Percentiles rank a stretch among this genome's conserved stretches.
Evolutionary conservation across 1,140 invertebrate genomes (phyloP).

Genomic region (Drosophila murphyi): DNA sequence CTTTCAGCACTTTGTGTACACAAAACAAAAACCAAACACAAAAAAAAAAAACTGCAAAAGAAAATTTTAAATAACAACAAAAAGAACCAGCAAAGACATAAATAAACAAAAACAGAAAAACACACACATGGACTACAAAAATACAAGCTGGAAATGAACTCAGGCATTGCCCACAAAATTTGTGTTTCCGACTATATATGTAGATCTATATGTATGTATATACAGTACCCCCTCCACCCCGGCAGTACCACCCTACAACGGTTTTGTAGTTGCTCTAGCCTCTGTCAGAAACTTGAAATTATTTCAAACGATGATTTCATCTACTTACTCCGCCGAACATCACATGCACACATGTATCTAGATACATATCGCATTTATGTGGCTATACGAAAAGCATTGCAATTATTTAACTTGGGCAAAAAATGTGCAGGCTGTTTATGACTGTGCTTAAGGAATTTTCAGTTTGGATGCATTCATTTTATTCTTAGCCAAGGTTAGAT

Average conservation of each 20-base stretch:
- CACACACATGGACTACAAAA: background rate
- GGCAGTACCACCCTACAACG: background rate
- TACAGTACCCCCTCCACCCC: conserved; percentile 3
- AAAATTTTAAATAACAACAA: conserved; percentile 72
- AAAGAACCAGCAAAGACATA: conserved; percentile 49
- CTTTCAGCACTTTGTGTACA: conserved; percentile 51
- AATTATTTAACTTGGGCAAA: conserved; percentile 36
- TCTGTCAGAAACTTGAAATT: conserved; percentile 63
- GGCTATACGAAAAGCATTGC: conserved; percentile 30
- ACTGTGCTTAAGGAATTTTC: conserved; percentile 21
- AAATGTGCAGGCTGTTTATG: conserved; percentile 31
- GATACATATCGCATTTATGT: conserved; percentile 29
- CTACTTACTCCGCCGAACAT: conserved; percentile 60
- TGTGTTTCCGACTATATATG: conserved; percentile 37
- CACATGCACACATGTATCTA: conserved; percentile 37
- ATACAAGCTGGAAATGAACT: conserved; percentile 63
- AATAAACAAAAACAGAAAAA: conserved; percentile 56
- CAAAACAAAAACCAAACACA: conserved; percentile 47
- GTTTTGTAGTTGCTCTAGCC: conserved; percentile 34
- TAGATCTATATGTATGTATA: conserved; percentile 9
- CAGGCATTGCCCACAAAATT: conserved; percentile 48
- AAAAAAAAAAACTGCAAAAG: conserved; percentile 69
- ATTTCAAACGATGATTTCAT: conserved; percentile 80
- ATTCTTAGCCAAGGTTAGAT: conserved; percentile 62
- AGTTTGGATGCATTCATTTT: conserved; percentile 41